A percentile compares a stretch with the other conserved stretches of the same genome.
These are phyloP conservation scores for Gadus chalcogrammus DNA, from an alignment of 2,113 vertebrate genomes.

Conservation along the genomic window DNA sequence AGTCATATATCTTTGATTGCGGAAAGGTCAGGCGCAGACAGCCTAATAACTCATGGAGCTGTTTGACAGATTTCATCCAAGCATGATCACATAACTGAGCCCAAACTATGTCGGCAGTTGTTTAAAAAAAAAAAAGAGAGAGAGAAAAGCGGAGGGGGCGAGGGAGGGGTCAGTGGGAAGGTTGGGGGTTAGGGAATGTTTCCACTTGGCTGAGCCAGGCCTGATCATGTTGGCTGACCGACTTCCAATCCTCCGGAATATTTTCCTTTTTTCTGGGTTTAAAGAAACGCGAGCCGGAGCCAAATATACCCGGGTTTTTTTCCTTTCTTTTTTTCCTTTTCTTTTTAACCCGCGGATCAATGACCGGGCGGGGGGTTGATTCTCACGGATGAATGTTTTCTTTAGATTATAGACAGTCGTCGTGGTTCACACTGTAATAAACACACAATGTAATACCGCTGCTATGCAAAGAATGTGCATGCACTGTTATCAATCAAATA, in stretches of 20 bases:
- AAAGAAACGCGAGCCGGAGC: conserved; percentile 56
- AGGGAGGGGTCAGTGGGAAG: conserved; percentile 95
- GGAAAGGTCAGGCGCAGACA: conserved; percentile 99
- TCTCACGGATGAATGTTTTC: too few species aligned
- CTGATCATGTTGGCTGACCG: conserved; percentile 96
- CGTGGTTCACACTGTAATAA: too few species aligned
- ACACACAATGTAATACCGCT: too few species aligned
- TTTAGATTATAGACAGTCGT: too few species aligned
- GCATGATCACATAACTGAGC: conserved; percentile 99
- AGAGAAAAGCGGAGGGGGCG: conserved; percentile 61
- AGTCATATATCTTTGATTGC: conserved; percentile 99
- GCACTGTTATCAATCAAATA: too few species aligned
- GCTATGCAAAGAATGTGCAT: too few species aligned
- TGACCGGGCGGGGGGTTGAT: conserved; percentile 63
- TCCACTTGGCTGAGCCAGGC: conserved; percentile 96
- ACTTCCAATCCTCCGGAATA: conserved; percentile 92
- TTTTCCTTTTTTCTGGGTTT: conserved; percentile 33
- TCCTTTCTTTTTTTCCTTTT: conserved; percentile 13
- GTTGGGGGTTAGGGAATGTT: conserved; percentile 99
- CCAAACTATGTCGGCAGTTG: conserved; percentile 99
- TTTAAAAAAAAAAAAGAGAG: conserved; percentile 73
- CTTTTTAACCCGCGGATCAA: conserved; percentile 61
- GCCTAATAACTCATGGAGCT: conserved; percentile 99
- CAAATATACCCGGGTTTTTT: too few species aligned
- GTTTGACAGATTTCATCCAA: conserved; percentile 99